A percentile compares a stretch with the other conserved stretches of the same genome.
phyloP scores from a whole-genome alignment of 2,113 vertebrate species.

The Catagonus wagneri region DNA sequence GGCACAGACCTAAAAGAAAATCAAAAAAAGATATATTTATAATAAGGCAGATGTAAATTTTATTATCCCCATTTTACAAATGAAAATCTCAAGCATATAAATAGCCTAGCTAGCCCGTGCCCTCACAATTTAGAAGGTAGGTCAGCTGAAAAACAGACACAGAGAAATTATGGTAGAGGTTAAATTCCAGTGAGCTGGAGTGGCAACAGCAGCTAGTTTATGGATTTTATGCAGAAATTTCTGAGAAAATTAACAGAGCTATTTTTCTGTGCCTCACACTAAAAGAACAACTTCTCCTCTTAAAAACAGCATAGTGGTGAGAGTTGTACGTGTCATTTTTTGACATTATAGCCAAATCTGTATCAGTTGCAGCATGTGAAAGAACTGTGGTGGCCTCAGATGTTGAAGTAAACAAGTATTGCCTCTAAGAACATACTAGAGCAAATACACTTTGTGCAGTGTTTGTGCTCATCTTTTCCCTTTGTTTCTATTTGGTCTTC shows the following conservation, averaged over 20 bases:
- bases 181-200: neutral
- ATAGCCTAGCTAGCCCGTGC: neutral
- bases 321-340: neutral
- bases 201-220: neutral
- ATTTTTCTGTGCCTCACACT: neutral
- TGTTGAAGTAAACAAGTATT: neutral
- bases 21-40: neutral
- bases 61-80: neutral
- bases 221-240: constrained; percentile 22
- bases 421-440: neutral
- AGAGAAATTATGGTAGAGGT: neutral
- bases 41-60: constrained; percentile 16
- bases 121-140: constrained; percentile 1
- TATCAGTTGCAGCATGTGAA: neutral
- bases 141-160: neutral
- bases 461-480: neutral
- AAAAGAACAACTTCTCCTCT: neutral
- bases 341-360: neutral
- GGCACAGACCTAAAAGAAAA: no score
- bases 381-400: neutral
- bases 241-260: neutral
- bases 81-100: constrained; percentile 30
- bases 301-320: neutral
- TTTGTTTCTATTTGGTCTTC: neutral
- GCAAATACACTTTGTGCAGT: neutral